phyloP scores from a whole-genome alignment of 2,113 vertebrate species.

The Alouatta palliata region DNA sequence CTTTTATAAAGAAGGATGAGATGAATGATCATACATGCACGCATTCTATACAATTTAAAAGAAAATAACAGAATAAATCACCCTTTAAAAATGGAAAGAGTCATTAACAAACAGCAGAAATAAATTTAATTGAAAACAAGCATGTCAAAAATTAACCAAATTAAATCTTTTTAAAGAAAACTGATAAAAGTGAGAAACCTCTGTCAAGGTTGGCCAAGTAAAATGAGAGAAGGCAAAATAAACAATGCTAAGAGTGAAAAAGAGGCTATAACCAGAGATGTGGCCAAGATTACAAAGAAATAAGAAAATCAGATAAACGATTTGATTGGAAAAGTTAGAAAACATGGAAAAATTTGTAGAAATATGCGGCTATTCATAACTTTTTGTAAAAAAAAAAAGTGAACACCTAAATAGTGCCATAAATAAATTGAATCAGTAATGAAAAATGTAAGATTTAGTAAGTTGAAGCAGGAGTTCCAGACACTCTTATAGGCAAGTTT shows the following conservation, averaged over 20 bases:
- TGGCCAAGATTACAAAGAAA: not conserved
- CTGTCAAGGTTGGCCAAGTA: not conserved
- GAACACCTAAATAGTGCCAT: not conserved
- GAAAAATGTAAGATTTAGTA: not conserved
- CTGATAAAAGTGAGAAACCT: not conserved
- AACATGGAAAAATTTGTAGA: not conserved
- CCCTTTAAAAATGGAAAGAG: not conserved
- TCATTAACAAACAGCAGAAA: not conserved
- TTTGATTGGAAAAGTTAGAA: not conserved
- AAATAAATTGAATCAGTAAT: not conserved
- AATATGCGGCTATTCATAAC: not conserved
- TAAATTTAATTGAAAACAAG: not conserved
- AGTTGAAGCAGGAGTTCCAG: not conserved
- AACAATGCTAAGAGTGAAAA: not conserved
- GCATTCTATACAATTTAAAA: not conserved
- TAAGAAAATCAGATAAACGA: not conserved
- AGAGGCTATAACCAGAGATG: not conserved
- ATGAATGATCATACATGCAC: not conserved
- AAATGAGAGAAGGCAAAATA: not conserved
- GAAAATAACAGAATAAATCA: not conserved
- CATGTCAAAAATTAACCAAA: not conserved
- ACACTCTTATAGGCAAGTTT: not conserved
- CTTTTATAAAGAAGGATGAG: not conserved
- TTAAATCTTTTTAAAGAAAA: not conserved
- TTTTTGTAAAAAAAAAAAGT: not conserved